phyloP scores from a whole-genome alignment of 2,113 vertebrate species.

The Helogale parvula region DNA sequence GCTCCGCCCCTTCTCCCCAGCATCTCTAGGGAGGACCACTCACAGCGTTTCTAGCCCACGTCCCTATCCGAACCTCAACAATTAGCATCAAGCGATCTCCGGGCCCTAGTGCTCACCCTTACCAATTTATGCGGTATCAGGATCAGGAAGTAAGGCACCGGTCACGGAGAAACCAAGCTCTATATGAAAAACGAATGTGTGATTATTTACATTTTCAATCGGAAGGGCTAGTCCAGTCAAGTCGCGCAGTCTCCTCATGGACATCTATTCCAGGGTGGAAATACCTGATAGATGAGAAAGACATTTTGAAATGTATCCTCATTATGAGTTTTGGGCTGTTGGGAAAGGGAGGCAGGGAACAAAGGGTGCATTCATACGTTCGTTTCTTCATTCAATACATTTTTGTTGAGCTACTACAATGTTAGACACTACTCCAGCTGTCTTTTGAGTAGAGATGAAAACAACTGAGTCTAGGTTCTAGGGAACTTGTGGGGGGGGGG shows the following conservation, averaged over 20 bases:
- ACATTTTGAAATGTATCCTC: neutral
- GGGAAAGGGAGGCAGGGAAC: no score
- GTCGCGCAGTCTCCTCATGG: neutral
- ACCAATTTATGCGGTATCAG: neutral
- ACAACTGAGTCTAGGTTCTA: neutral
- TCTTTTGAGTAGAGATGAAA: neutral
- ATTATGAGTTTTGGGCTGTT: neutral
- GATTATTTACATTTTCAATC: neutral
- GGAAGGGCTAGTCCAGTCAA: neutral
- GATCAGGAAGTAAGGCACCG: neutral
- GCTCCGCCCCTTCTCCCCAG: constrained; percentile 41
- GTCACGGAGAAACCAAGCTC: neutral
- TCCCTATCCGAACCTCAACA: neutral
- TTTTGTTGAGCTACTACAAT: neutral
- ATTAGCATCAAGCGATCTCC: neutral
- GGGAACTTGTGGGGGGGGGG: no score
- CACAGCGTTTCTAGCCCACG: fast-evolving
- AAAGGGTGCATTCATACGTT: neutral
- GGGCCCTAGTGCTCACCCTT: constrained; percentile 37
- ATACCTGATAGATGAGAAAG: neutral
- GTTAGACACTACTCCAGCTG: neutral
- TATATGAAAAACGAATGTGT: neutral
- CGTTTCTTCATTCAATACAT: neutral
- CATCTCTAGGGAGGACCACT: constrained; percentile 12
- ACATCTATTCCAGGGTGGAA: neutral